Conservation (phyloP, 2,113 vertebrate genomes). For the Furnarius figulus region DNA sequence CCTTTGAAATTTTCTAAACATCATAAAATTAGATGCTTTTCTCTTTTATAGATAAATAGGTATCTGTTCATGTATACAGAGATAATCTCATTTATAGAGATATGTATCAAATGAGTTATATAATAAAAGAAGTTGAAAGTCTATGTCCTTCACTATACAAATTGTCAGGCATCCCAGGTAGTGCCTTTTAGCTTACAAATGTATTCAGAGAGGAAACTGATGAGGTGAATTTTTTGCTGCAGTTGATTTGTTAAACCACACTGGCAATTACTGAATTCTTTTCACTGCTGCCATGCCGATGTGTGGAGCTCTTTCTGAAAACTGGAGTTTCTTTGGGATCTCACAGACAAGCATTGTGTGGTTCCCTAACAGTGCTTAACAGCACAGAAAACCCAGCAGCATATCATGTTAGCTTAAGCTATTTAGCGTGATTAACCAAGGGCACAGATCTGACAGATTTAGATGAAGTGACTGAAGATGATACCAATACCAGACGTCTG, state of each 20-base stretch:
- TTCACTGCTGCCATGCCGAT: background rate
- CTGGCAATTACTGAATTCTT: background rate
- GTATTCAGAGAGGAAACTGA: background rate
- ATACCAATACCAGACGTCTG: slow-evolving; percentile 38
- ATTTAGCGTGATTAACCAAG: background rate
- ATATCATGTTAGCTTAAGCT: background rate
- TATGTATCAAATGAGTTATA: background rate
- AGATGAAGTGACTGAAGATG: slow-evolving; percentile 33
- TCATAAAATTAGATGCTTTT: background rate
- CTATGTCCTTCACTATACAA: background rate
- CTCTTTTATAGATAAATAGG: background rate
- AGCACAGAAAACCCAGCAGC: background rate
- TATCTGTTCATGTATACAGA: background rate
- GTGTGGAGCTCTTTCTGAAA: background rate
- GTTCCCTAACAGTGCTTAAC: background rate
- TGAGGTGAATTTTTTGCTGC: background rate
- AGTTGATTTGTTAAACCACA: background rate
- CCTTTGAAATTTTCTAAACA: background rate
- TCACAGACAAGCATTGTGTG: background rate
- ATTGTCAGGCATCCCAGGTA: background rate
- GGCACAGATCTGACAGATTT: slow-evolving; percentile 4
- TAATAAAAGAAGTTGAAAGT: background rate
- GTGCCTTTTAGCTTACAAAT: background rate
- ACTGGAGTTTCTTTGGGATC: background rate
- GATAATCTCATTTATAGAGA: background rate